Conservation (phyloP, 2,797 vertebrate species). For the Leptoclinus maculatus region DNA sequence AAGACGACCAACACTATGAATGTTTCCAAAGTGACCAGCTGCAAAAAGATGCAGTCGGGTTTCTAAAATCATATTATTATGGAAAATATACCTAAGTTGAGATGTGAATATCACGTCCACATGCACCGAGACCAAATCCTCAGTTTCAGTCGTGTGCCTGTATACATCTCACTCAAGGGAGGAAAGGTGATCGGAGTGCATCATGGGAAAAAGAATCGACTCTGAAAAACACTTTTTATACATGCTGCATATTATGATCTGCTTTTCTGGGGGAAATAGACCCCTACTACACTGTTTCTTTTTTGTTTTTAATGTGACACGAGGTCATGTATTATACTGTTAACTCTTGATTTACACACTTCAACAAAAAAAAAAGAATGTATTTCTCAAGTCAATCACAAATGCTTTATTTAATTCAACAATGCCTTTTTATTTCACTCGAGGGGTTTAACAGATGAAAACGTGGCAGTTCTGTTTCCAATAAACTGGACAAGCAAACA, state of each 20-base stretch:
- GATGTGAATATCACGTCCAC: conserved; percentile 11
- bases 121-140: conserved; percentile 24
- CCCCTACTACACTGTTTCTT: neutral
- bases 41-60: neutral
- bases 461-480: conserved; percentile 77
- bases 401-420: conserved; percentile 81
- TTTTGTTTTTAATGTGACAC: conserved; percentile 17
- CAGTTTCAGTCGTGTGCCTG: conserved; percentile 25
- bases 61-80: neutral
- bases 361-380: conserved; percentile 54
- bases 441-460: conserved; percentile 75
- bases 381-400: conserved; percentile 73
- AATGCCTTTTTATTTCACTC: conserved; percentile 83
- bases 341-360: conserved; percentile 44
- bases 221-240: conserved; percentile 41
- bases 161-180: neutral
- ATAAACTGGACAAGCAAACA: conserved; percentile 77
- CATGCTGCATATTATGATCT: conserved; percentile 30
- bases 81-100: neutral
- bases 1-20: conserved; percentile 18
- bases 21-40: conserved; percentile 19
- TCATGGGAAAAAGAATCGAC: conserved; percentile 10
- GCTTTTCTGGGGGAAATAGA: neutral
- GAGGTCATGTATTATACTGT: neutral
- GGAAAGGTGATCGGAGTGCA: conserved; percentile 2